Conservation (phyloP, 2,888 invertebrate genomes). For the Hypercompe scribonia region DNA sequence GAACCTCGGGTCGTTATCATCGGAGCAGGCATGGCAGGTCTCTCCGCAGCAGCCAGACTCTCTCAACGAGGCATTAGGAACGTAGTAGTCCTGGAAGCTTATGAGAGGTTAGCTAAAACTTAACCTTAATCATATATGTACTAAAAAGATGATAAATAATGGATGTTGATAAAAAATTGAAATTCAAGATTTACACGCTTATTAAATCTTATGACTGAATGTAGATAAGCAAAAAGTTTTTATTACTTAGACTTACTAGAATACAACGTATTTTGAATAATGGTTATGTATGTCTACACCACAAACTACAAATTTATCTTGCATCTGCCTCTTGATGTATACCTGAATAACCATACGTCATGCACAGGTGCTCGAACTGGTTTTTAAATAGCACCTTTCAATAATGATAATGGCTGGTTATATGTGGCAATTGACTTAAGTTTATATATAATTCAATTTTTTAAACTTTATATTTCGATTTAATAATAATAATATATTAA, state of each 20-base stretch:
- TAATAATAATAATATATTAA: background rate
- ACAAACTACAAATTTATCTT: background rate
- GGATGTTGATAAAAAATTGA: background rate
- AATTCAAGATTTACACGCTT: background rate
- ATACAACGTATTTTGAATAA: background rate
- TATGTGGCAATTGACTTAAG: too few species aligned
- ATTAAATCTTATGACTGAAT: background rate
- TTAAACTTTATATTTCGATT: too few species aligned
- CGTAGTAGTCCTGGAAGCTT: slow-evolving; percentile 91
- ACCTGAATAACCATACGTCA: background rate
- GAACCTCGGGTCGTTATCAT: slow-evolving; percentile 91
- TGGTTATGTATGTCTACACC: background rate
- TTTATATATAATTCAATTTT: too few species aligned
- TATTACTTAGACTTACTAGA: background rate
- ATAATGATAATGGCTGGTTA: too few species aligned
- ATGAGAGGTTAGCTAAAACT: slow-evolving; percentile 86
- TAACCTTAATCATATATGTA: background rate
- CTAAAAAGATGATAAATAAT: background rate
- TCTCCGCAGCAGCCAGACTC: slow-evolving; percentile 92
- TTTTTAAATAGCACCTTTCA: background rate
- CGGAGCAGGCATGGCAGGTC: slow-evolving; percentile 93
- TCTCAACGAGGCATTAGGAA: slow-evolving; percentile 89
- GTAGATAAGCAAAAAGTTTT: background rate
- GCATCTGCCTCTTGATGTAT: background rate
- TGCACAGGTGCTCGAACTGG: background rate